Evolutionary conservation across 2,797 vertebrate species (phyloP).

Genomic region (Darevskia mixta): DNA sequence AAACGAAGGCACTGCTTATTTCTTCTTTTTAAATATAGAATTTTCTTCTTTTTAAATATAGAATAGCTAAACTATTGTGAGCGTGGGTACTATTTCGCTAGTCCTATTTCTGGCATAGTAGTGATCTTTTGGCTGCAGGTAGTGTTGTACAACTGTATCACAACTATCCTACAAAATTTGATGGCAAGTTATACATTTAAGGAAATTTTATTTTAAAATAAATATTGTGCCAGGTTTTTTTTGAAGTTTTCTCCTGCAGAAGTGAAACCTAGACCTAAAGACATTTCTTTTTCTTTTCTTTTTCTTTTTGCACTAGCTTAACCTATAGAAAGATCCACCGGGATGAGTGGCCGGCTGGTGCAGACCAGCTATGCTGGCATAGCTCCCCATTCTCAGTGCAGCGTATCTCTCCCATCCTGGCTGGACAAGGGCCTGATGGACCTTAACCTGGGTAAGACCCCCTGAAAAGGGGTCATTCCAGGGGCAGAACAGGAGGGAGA

Average conservation of each 20-base stretch:
- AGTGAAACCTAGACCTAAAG: background rate
- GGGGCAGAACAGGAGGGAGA: too few relatives aligned
- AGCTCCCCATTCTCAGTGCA: too few relatives aligned
- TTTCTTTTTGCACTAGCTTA: too few relatives aligned
- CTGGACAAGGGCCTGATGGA: too few relatives aligned
- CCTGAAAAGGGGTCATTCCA: too few relatives aligned
- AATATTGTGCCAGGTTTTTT: background rate
- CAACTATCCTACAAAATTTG: background rate
- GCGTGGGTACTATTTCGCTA: background rate
- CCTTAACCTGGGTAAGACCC: too few relatives aligned
- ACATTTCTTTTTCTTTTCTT: too few relatives aligned
- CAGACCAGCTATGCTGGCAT: too few relatives aligned
- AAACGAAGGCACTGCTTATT: background rate
- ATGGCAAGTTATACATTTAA: constrained; percentile 1
- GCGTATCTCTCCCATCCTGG: too few relatives aligned
- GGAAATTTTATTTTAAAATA: background rate
- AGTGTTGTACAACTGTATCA: background rate
- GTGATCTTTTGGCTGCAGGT: background rate
- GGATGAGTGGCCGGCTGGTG: too few relatives aligned
- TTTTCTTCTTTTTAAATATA: background rate
- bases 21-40: background rate
- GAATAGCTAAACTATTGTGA: background rate
- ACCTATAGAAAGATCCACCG: too few relatives aligned
- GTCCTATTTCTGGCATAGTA: background rate
- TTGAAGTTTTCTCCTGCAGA: background rate